Conservation (phyloP, 2,113 vertebrate species). For the Murina feae region DNA sequence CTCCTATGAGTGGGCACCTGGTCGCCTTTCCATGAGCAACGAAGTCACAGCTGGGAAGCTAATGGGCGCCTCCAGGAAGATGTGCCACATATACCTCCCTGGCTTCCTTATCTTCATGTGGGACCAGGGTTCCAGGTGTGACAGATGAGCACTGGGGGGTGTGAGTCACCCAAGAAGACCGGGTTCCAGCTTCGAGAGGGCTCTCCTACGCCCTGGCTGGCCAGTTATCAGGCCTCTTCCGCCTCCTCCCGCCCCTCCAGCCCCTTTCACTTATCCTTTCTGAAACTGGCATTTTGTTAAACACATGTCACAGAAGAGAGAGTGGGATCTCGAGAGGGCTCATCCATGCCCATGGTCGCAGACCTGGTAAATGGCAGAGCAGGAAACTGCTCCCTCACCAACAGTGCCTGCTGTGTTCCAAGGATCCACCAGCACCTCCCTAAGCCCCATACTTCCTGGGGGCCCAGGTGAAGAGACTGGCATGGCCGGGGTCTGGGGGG, state of each 20-base stretch:
- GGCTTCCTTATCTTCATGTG: background rate
- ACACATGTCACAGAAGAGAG: background rate
- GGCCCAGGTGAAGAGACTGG: background rate
- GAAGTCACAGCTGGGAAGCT: background rate
- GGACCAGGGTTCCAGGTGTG: background rate
- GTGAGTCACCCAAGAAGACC: background rate
- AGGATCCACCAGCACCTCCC: background rate
- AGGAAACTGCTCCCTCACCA: background rate
- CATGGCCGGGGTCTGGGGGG: background rate
- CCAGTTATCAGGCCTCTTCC: background rate
- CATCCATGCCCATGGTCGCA: background rate
- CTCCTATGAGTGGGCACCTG: background rate
- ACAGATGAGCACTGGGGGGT: background rate
- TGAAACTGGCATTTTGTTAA: background rate
- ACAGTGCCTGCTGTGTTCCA: fast-evolving
- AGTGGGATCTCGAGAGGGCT: background rate
- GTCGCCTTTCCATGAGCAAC: background rate
- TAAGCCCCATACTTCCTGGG: background rate
- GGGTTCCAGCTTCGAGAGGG: background rate
- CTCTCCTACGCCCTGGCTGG: background rate
- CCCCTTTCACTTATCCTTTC: background rate
- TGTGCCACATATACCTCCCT: background rate
- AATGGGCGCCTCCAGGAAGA: background rate
- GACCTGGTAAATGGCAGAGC: background rate
- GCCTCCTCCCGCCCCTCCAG: no score